phyloP scores from a whole-genome alignment of 2,113 vertebrate genomes.

The Tragelaphus strepsiceros region DNA sequence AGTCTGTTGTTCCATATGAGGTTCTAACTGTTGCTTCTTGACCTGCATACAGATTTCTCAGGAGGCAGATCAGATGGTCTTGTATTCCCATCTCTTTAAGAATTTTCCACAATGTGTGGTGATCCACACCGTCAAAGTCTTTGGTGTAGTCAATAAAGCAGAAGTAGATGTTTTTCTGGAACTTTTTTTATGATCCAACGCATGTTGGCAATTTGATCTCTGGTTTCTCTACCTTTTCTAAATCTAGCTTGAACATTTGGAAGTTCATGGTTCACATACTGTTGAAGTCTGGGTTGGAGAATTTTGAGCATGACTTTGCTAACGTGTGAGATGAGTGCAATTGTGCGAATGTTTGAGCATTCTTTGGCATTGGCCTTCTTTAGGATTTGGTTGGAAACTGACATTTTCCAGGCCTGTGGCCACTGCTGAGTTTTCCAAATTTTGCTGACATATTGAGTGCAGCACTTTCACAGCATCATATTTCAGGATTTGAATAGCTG shows the following conservation, averaged over 20 bases:
- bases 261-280: neutral
- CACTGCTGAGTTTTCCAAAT: neutral
- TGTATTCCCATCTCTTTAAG: neutral
- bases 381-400: neutral
- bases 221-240: neutral
- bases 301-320: neutral
- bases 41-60: neutral
- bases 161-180: neutral
- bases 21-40: neutral
- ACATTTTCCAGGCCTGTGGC: neutral
- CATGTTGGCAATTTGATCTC: neutral
- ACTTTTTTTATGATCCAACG: neutral
- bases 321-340: neutral
- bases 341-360: rapidly evolving
- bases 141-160: neutral
- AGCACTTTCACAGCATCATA: neutral
- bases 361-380: neutral
- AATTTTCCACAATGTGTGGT: neutral
- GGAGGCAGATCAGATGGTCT: neutral
- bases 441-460: neutral
- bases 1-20: neutral
- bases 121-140: neutral
- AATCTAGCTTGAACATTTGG: neutral
- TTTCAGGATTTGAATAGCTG: neutral
- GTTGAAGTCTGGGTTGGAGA: neutral